Evolutionary conservation across 2,113 vertebrate genomes (phyloP), one percentile per base, ranked within the genome.

Genomic region (Perccottus glenii): DNA sequence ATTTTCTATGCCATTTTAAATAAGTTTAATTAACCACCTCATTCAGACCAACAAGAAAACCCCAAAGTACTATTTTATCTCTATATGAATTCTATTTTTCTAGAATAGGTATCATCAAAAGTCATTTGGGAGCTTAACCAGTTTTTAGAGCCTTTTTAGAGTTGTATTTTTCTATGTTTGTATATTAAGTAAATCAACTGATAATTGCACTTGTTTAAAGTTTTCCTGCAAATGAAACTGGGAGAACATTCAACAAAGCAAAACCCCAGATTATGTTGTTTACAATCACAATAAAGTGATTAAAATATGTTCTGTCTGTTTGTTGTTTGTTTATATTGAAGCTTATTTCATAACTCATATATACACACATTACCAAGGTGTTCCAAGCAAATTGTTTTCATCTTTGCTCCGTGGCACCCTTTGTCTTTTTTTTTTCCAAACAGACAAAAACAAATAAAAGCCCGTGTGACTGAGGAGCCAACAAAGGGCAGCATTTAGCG

Each of bases 401-500:
- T 46, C 46, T 77, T 5, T 0, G 60, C 58, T 60, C 47, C 60
- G 61, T 52, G 42, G 64, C 61, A 45, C 16, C 43, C 32, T 16
- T 38, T 70, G 59, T 60, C 67, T 51, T 16, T 45, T 11, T 50
- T 56, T 40, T 46, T 11, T 42, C 65, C 59, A 53, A 70, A 72
- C 59, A 48, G 59, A 60, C 70, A 77, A 59, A 44, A 72, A 65
- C 77, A 85, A 84, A 85, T 80, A 72, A 73, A 76, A 70, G 74
- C 66, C 70, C 78, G 59, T 81, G 87, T 93, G 90, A 92, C 84
- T 36, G 32, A 44, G 36, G 9, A 6, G 12, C 48, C 47, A 57
- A 92, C 90, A 92, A 92, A 83, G 80, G 67, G 16, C 0, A 10
- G 11, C 81, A 80, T 91, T 93, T 80, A 89, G 2, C 0, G 47